Evolutionary conservation across 2,797 vertebrate genomes (phyloP).

Genomic region (Argyrosomus regius): DNA sequence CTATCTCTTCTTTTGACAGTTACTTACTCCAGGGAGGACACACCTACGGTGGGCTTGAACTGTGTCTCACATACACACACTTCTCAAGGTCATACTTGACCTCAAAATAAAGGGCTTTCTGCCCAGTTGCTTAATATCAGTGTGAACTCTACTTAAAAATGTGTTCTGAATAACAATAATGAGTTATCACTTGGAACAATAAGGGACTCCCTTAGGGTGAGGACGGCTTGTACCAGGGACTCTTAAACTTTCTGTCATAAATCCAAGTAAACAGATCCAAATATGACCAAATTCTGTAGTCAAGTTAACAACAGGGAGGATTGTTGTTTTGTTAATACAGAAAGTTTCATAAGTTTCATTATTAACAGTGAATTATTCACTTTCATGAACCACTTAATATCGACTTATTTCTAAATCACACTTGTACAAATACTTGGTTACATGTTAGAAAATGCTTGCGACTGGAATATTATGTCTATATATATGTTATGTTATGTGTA

Average conservation of each 20-base stretch:
- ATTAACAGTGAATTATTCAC: background rate
- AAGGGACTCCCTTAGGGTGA: background rate
- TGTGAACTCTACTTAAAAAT: background rate
- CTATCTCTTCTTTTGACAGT: constrained; percentile 42
- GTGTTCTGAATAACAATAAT: background rate
- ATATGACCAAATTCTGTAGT: background rate
- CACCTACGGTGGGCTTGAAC: constrained; percentile 25
- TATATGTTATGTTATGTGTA: too few species aligned
- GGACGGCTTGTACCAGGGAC: background rate
- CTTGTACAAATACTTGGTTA: background rate
- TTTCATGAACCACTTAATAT: background rate
- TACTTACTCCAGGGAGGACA: constrained; percentile 37
- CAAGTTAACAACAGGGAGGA: background rate
- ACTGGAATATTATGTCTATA: too few species aligned
- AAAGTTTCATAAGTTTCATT: background rate
- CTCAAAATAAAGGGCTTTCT: background rate
- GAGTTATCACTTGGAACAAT: constrained; percentile 1
- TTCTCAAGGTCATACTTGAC: constrained; percentile 15
- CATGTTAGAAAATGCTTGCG: background rate
- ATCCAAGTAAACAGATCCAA: constrained; percentile 29
- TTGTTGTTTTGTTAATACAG: constrained; percentile 4
- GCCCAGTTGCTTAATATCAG: background rate
- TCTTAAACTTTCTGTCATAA: constrained; percentile 9
- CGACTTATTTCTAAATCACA: background rate
- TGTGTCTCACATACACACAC: constrained; percentile 11